These are phyloP conservation scores for Heliconius eleuchia DNA, from an alignment of 1,140 invertebrate species.

Conservation along the genomic window DNA sequence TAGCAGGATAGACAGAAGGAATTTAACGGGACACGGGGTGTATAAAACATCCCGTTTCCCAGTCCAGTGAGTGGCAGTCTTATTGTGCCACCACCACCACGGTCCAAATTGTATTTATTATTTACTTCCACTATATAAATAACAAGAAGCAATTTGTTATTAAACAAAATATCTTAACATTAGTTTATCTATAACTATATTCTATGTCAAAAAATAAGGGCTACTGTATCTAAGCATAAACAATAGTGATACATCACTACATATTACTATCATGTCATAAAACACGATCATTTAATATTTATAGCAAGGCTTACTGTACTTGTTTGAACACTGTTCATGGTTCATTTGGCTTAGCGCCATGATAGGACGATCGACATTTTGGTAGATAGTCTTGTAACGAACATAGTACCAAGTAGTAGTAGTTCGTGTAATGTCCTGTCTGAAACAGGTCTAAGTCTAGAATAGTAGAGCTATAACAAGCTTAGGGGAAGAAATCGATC, in stretches of 20 bases:
- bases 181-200: too few relatives aligned
- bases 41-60: too few relatives aligned
- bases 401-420: neutral
- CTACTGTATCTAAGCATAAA: neutral
- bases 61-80: too few relatives aligned
- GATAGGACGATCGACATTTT: neutral
- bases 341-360: neutral
- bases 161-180: too few relatives aligned
- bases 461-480: neutral
- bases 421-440: neutral
- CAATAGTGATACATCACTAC: neutral
- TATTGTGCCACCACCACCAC: too few relatives aligned
- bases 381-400: conserved; percentile 3
- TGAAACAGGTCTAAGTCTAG: neutral
- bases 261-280: neutral
- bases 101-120: too few relatives aligned
- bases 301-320: neutral
- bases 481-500: too few relatives aligned
- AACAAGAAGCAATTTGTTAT: too few relatives aligned
- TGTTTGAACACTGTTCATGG: conserved; percentile 1
- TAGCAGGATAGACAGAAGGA: too few relatives aligned
- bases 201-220: too few relatives aligned
- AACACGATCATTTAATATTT: neutral
- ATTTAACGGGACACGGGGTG: too few relatives aligned
- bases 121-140: too few relatives aligned